Evolutionary conservation across 2,888 invertebrate species (phyloP), one percentile per base, ranked within the genome.

Genomic region (Cylindroiulus punctatus): DNA sequence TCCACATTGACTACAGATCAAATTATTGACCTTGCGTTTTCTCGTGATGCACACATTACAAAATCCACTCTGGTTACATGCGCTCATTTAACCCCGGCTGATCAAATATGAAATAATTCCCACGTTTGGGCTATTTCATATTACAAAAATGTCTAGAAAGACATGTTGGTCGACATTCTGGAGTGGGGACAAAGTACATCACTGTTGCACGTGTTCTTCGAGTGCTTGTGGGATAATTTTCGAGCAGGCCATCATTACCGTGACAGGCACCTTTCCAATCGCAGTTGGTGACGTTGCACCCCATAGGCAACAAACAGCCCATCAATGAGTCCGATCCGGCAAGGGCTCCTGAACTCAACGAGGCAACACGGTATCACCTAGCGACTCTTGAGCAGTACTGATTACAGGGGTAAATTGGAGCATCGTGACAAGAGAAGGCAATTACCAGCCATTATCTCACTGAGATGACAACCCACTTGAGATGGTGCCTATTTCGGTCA

Each of bases 361-460:
- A 76, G 76, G 76, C 76, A 76, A 30, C 14, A 22, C 30, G 12
- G 26, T 30, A 22, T 76, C 76, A 76, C 76, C 76, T 76, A 76
- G 76, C 76, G 76, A 76, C 76, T 76, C 76, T 76, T 26, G 76
- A 76, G 76, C 76, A 76, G 26, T 30, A 14, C 22, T 76, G 76
- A 76, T 76, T 76, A 30, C 30, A 12, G 30, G 22, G 30, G 30
- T 14, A 76, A 52, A 76, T 76, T 76, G 30, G 76, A 76, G 30
- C 76, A 26, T 76, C 76, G 76, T 30, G 76, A 76, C 76, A 76
- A 76, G 76, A 30, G 76, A 76, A 76, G 76, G 76, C 76, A 76
- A 76, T 76, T 76, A 76, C 76, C 22, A 12, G 76, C 76, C 76
- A 76, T 76, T 76, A 76, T 76, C 76, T 65, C 57, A 65, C 22